Evolutionary conservation across 1,140 invertebrate species (phyloP).

Genomic region (Ericerus pela): DNA sequence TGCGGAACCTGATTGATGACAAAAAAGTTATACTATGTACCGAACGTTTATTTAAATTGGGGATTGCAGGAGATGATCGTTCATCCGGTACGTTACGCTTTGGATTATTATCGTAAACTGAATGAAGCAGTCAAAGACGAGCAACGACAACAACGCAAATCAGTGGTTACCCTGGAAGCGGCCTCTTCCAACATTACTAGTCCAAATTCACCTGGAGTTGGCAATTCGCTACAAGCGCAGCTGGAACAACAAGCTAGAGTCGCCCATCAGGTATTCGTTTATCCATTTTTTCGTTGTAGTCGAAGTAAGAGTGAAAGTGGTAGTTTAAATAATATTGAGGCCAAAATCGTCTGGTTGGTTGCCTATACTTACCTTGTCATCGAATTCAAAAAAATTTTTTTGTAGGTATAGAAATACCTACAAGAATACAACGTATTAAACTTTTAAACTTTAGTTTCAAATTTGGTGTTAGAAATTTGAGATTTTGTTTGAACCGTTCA

Average conservation of each 20-base stretch:
- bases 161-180: constrained; percentile 36
- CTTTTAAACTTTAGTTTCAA: no score
- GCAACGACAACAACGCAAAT: constrained; percentile 40
- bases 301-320: no score
- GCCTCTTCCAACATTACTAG: constrained; percentile 19
- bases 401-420: no score
- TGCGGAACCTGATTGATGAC: no score
- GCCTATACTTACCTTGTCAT: no score
- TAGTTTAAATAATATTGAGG: no score
- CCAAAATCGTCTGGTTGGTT: no score
- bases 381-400: no score
- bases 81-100: constrained; percentile 38
- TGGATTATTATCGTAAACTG: constrained; percentile 44
- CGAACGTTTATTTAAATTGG: background rate
- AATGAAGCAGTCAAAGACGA: constrained; percentile 49
- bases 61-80: constrained; percentile 43
- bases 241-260: background rate
- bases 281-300: no score
- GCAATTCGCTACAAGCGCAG: constrained; percentile 4
- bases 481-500: no score
- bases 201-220: constrained; percentile 17
- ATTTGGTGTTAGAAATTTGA: no score
- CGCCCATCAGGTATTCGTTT: constrained; percentile 30
- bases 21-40: background rate
- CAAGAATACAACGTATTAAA: no score